Evolutionary conservation across 1,140 invertebrate species (phyloP), one percentile per base, ranked within the genome.

Genomic region (Lasaia peninsularis): DNA sequence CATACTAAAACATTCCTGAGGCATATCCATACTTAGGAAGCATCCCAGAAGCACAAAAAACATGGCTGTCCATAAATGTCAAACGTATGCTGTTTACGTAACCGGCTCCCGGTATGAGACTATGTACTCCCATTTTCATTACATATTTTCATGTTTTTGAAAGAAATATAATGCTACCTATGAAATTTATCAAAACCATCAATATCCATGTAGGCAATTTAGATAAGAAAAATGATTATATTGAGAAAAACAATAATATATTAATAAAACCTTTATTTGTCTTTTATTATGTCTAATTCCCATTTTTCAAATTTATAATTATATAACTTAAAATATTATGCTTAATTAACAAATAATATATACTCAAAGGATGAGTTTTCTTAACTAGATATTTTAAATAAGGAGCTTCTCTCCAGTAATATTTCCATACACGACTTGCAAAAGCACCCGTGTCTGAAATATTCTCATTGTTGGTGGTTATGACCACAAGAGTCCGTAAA

Each of bases 231-330:
- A 49, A 2, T 49, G 2, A 6, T 2, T 16, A 49, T 49, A 14
- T 10, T 14, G 11, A 49, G 2, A 24, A 18, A 18, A 49, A 18
- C 0, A 24, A 49, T 10, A 49, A 49, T 49, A 49, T 49, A 49
- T 6, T 18, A 2, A 24, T 49, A 18, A 49, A 49, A 7, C 44
- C 44, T 49, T 49, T 49, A 49, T 49, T 49, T 49, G 0, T 49
- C 3, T 20, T 49, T 49, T 10, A 49, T 49, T 20, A 49, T 21
- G 10, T 49, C 44, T 4, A 16, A 49, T 49, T 49, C 44, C 44
- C 44, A 49, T 49, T 49, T 49, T 49, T 49, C 44, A 49, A 49
- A 49, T 2, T 49, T 49, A 49, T 20, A 49, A n/a, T 49, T 49
- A 9, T 49, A 18, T 1, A 24, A 21, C 44, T 49, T 10, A 49